Evolutionary conservation across 2,888 invertebrate genomes (phyloP), one percentile per base, ranked within the genome.

Genomic region (Carabus problematicus): DNA sequence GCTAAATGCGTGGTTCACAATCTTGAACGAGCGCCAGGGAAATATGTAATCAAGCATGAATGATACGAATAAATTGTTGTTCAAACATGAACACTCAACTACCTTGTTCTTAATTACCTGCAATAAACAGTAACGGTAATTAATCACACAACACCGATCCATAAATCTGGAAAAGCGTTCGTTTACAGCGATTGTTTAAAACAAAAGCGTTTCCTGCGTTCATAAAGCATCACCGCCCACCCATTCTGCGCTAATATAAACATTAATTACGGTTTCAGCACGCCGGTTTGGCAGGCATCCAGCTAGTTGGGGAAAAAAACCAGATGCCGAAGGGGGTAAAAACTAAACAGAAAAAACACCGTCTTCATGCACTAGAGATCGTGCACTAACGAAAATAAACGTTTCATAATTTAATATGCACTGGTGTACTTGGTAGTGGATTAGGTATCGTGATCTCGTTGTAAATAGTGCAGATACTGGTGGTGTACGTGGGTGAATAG

Each of bases 241-340:
- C 49, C 59, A 41, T 49, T 16, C 60, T 19, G 59, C 55, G 54
- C 69, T 69, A 61, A 69, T 69, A 69, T 69, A 69, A 69, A 69
- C 62, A 69, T 69, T 69, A 69, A 69, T 69, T 69, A 69, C 69
- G 62, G 69, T 69, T 69, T 62, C 69, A 69, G 69, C 62, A 41
- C 16, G 41, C 11, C 62, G 69, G 62, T 69, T 69, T 69, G 69
- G 69, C 61, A 18, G 40, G 45, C 62, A 56, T 69, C 69, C 69
- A 69, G 40, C 61, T 45, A 39, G 29, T 29, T 29, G 2, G 29
- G n/a, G 29, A 29, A 29, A 69, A 56, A 62, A 47, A 61, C 49
- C 16, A 19, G 29, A 29, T 29, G 29, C 29, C 29, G 6, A 29
- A 29, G 3, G 29, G 29, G 29, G 29, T 29, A 29, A 29, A 29